Conservation (phyloP, 1,140 invertebrate species). For the Antheraea mylitta region DNA sequence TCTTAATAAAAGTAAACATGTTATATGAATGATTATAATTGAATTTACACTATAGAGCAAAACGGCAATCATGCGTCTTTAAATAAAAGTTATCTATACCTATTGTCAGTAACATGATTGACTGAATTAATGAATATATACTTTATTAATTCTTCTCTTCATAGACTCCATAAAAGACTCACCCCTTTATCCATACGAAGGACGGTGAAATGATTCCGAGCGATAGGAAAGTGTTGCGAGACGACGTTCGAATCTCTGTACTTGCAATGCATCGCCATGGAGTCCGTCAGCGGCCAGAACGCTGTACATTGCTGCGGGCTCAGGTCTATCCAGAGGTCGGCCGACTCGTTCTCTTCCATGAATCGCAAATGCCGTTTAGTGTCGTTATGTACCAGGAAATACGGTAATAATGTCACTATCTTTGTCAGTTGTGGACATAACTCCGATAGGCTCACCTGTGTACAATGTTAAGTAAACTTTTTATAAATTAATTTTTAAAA, state of each 20-base stretch:
- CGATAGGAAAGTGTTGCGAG: slow-evolving; percentile 89
- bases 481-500: too few species aligned
- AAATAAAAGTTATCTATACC: too few species aligned
- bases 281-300: slow-evolving; percentile 91
- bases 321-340: slow-evolving; percentile 91
- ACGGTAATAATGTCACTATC: slow-evolving; percentile 91
- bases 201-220: slow-evolving; percentile 84
- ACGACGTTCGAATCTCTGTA: slow-evolving; percentile 87
- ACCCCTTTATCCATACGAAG: slow-evolving; percentile 92
- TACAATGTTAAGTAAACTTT: neutral
- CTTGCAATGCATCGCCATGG: slow-evolving; percentile 90
- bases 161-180: too few species aligned
- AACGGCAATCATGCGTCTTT: too few species aligned
- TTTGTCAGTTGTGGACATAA: slow-evolving; percentile 88
- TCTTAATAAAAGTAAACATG: too few species aligned
- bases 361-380: slow-evolving; percentile 85
- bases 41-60: too few species aligned
- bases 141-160: too few species aligned
- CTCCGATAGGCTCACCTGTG: slow-evolving; percentile 81
- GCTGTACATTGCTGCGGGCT: slow-evolving; percentile 83
- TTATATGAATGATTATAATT: too few species aligned
- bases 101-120: too few species aligned
- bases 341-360: slow-evolving; percentile 92
- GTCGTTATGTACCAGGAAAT: slow-evolving; percentile 90
- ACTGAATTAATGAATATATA: too few species aligned